Evolutionary conservation across 2,797 vertebrate genomes (phyloP).

Genomic region (Gymnopithys bicolor): DNA sequence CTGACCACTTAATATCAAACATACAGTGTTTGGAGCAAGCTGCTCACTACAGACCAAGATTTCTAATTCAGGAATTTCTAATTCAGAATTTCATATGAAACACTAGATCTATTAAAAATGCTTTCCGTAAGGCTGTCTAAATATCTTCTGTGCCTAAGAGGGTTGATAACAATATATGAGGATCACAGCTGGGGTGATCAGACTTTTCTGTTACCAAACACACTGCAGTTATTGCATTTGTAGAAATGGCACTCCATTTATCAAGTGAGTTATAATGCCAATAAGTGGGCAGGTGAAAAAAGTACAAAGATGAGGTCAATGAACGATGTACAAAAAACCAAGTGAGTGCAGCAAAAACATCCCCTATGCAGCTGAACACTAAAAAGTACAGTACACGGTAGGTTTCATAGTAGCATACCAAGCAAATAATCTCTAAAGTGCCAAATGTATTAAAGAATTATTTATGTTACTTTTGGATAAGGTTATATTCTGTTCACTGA

Average conservation of each 20-base stretch:
- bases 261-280: constrained; percentile 64
- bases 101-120: not conserved
- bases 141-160: constrained; percentile 2
- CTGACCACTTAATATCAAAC: not conserved
- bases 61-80: constrained; percentile 12
- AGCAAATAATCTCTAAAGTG: not conserved
- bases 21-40: not conserved
- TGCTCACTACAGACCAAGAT: not conserved
- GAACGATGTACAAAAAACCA: not conserved
- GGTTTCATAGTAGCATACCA: not conserved
- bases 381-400: not conserved
- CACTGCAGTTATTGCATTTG: constrained; percentile 56
- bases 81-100: not conserved
- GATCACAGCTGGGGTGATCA: constrained; percentile 11
- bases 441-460: not conserved
- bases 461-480: not conserved
- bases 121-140: not conserved
- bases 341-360: not conserved
- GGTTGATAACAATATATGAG: not conserved
- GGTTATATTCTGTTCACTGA: not conserved
- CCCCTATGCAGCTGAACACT: not conserved
- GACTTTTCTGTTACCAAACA: constrained; percentile 35
- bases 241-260: constrained; percentile 68
- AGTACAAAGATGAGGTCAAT: constrained; percentile 48
- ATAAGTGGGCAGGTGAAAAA: constrained; percentile 45